phyloP scores from a whole-genome alignment of 2,113 vertebrate genomes.

The Egretta garzetta region DNA sequence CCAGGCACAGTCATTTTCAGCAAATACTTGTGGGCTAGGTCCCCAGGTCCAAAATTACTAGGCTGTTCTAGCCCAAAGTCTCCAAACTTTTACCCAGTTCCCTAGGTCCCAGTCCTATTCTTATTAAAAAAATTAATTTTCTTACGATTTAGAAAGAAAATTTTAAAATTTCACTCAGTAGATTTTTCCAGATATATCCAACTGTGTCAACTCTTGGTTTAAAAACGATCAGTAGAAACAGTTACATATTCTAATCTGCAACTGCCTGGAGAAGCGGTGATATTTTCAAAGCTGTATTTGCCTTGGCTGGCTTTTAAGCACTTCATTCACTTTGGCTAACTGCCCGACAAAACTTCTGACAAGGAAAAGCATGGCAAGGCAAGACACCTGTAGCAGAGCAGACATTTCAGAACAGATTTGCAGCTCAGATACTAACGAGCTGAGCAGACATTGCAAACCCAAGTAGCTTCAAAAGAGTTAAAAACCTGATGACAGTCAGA shows the following conservation, averaged over 20 bases:
- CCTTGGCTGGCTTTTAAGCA: slow-evolving; percentile 24
- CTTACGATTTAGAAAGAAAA: neutral
- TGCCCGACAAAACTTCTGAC: neutral
- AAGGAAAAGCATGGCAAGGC: neutral
- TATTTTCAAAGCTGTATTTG: slow-evolving; percentile 20
- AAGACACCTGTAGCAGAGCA: neutral
- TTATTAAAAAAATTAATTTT: neutral
- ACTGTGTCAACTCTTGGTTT: neutral
- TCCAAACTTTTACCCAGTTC: neutral
- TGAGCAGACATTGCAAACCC: neutral
- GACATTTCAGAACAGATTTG: neutral
- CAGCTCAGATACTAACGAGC: neutral
- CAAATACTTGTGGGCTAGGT: neutral
- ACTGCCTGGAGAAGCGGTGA: neutral
- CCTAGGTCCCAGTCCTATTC: neutral
- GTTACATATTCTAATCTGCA: neutral
- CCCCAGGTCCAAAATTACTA: neutral
- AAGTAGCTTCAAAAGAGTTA: neutral
- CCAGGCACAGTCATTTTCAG: neutral
- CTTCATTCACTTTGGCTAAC: slow-evolving; percentile 16
- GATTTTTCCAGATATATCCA: neutral
- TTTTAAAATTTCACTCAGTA: neutral
- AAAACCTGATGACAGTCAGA: neutral
- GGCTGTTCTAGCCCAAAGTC: neutral
- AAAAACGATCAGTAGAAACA: neutral